These are phyloP conservation scores for Brachyhypopomus occidentalis DNA, from an alignment of 2,113 vertebrate species.

Conservation along the genomic window DNA sequence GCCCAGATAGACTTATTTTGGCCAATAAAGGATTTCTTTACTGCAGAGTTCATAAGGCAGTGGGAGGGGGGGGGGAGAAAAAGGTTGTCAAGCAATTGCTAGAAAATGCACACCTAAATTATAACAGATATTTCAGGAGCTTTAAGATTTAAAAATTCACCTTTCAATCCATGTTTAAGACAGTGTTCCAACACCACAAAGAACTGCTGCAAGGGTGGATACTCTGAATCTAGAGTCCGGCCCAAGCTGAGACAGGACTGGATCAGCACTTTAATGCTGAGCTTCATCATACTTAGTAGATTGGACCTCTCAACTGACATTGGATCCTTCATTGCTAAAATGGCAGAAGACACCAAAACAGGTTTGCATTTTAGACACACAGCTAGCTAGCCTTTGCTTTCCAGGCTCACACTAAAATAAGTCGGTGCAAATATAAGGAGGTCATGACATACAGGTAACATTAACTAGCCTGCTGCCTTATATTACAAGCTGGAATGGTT, in stretches of 20 bases:
- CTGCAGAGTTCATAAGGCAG: slow-evolving; percentile 66
- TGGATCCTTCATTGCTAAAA: slow-evolving; percentile 70
- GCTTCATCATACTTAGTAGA: slow-evolving; percentile 96
- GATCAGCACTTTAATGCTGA: slow-evolving; percentile 92
- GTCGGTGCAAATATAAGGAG: too few species aligned
- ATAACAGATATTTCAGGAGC: background rate
- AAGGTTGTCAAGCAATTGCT: too few species aligned
- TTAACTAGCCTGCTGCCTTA: too few species aligned
- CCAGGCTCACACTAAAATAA: too few species aligned
- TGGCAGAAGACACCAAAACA: slow-evolving; percentile 28
- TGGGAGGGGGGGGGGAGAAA: background rate
- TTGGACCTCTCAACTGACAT: slow-evolving; percentile 89
- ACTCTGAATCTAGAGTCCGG: slow-evolving; percentile 89
- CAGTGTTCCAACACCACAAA: slow-evolving; percentile 96
- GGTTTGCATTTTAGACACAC: background rate
- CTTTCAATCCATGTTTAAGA: slow-evolving; percentile 95
- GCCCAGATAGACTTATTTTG: slow-evolving; percentile 97
- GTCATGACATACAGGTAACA: too few species aligned
- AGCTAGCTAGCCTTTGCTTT: too few species aligned
- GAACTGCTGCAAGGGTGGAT: slow-evolving; percentile 94
- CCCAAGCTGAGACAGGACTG: slow-evolving; percentile 93
- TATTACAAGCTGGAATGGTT: too few species aligned
- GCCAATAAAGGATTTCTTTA: slow-evolving; percentile 94
- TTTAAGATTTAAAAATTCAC: slow-evolving; percentile 66
- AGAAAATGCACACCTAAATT: background rate